Conservation (phyloP, 2,888 invertebrate species). For the Aspidiotus rigidus region DNA sequence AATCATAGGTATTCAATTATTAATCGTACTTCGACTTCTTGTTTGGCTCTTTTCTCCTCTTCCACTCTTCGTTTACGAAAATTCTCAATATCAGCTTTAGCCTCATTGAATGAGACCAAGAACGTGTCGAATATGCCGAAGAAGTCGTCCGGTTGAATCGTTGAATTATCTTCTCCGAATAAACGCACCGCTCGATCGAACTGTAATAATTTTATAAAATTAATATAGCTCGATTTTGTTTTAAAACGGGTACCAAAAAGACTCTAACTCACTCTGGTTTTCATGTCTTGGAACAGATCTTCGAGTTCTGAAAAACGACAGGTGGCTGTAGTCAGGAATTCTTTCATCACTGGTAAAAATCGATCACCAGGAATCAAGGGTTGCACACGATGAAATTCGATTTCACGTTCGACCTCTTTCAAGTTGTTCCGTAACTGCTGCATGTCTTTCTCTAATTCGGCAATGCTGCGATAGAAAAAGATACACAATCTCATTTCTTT, state of each 20-base stretch:
- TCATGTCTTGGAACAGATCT: slow-evolving; percentile 90
- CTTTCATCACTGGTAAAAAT: slow-evolving; percentile 86
- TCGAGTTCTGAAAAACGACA: slow-evolving; percentile 86
- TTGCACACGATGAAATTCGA: slow-evolving; percentile 78
- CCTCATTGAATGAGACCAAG: slow-evolving; percentile 70
- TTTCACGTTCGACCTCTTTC: slow-evolving; percentile 76
- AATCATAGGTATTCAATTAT: too few species aligned
- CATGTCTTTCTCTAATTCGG: slow-evolving; percentile 86
- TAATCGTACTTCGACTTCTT: slow-evolving; percentile 66
- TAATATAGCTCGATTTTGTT: background rate
- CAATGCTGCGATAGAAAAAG: slow-evolving; percentile 51
- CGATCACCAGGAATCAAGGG: slow-evolving; percentile 62
- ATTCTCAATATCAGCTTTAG: slow-evolving; percentile 79
- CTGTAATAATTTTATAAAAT: slow-evolving; percentile 43
- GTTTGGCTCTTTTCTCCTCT: slow-evolving; percentile 76
- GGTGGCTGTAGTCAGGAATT: slow-evolving; percentile 86
- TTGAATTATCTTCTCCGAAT: slow-evolving; percentile 80
- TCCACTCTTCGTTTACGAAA: slow-evolving; percentile 73
- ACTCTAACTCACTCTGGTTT: slow-evolving; percentile 52
- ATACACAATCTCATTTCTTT: background rate
- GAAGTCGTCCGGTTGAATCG: slow-evolving; percentile 82
- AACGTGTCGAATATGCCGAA: slow-evolving; percentile 88
- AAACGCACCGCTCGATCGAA: slow-evolving; percentile 78
- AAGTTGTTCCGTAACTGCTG: slow-evolving; percentile 70
- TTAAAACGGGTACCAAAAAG: background rate